Base-by-base conservation (phyloP, 1,140 invertebrate species). In the Drosophila grimshawi region DNA sequence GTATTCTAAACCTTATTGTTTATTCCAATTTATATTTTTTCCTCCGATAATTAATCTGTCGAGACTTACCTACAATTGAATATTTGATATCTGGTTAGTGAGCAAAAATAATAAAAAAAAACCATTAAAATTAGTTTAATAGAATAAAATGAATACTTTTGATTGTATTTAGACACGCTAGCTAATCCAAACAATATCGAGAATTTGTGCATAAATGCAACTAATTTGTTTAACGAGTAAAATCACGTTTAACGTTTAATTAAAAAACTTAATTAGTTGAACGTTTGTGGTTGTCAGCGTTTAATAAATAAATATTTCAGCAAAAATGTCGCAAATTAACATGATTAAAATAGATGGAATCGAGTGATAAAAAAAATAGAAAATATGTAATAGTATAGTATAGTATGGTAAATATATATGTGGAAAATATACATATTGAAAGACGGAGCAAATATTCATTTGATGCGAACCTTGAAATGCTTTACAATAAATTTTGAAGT, bases 221-320 rank as follows among this genome's bases (percentile, higher is more conserved):
- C 70, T 68, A 79, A 86, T 86, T 78, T 78, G 66, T 62, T 73
- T 66, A 79, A 79, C 78, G 46, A 60, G 49, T 62, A 37, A 61
- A 62, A 76, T 69, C 61, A 37, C 72, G 66, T 56, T 85, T 80
- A 55, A 80, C 56, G 85, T 48, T 66, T 74, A 78, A 86, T 86
- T 86, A 88, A 78, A 76, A 72, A 64, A 71, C 62, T 46, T 81
- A 86, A 86, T 88, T 88, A 78, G 68, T 59, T 61, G 51, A 74
- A 86, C 69, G 86, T 88, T 88, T 78, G 83, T 51, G 66, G 80
- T 56, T 71, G 80, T 88, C 83, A 80, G 76, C 83, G 33, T 67
- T 88, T 70, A 86, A 81, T 65, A 68, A 78, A 76, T 82, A 72
- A 62, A 61, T 66, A 41, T 65, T 43, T 62, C 51, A 51, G 8